Evolutionary conservation across 2,797 vertebrate species (phyloP), one percentile per base, ranked within the genome.

Genomic region (Macroramphosus scolopax): DNA sequence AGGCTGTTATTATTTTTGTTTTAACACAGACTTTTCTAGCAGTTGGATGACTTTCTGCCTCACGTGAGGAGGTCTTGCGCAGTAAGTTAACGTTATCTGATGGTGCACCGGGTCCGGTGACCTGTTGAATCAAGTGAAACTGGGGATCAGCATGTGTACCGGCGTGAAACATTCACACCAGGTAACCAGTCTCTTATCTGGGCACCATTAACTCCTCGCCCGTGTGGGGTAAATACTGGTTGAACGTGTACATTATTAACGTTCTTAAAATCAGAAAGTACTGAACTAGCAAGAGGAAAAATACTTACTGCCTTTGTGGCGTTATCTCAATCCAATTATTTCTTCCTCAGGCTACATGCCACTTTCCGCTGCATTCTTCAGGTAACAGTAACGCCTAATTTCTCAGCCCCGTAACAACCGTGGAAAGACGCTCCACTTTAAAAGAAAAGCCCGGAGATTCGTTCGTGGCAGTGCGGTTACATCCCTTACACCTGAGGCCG

Each of bases 291-390:
- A 1, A 42, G 24, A 6, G 3, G 12, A 29, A 59, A 32, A 14
- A 36, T 51, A 89, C 87, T 87, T 64, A 88, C 85, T 87, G 59
- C 17, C 52, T 13, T 18, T 20, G 48, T 51, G 63, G 56, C 45
- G 70, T 81, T 83, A 80, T 76, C 77, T 68, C 61, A 75, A 71
- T 74, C 72, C 69, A 81, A 70, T 78, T 76, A 68, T 56, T 59
- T 37, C 73, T 72, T 71, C 55, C 29, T 58, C 59, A 29, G 53
- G 51, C 54, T 16, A 54, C 81, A 75, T 77, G 53, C 72, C 84
- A 79, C 76, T 85, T 71, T 51, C 53, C 49, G 31, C 58, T 42
- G 60, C 48, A 33, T 12, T 70, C 44, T 43, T 66, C 81, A 79
- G 72, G 58, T 78, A 76, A 63, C 18, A 49, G 63, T 51, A 54